Evolutionary conservation across 1,140 invertebrate species (phyloP), one percentile per base, ranked within the genome.

Genomic region (Leptinotarsa undecemlineata): DNA sequence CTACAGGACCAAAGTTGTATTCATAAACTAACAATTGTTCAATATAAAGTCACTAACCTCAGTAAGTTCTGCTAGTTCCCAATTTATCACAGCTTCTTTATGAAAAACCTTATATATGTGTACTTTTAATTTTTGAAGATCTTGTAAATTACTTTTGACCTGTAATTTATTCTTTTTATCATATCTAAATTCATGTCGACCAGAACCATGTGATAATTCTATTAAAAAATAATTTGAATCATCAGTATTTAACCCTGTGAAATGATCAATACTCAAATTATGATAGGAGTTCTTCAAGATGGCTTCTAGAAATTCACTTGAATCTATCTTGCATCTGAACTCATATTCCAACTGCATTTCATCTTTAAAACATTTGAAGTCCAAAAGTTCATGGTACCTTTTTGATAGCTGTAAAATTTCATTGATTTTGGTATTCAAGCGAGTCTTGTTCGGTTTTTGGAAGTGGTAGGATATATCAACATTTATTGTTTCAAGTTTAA

Each of bases 401-500:
- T 57, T 21, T 15, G 19, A 57, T 23, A 71, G 23, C 19, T 62
- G 69, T 20, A 71, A 19, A 61, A 71, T 47, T 21, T 71, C 11
- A 3, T 61, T 48, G 4, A 23, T 26, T n/a, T 17, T 47, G 11
- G n/a, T 21, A 26, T 33, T 15, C 14, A 20, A 15, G n/a, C 1
- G 11, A 15, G 21, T 71, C 23, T 61, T 23, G 13, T 71, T 71
- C 3, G 3, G 17, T 57, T 21, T 71, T 48, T 57, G 51, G 6
- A 71, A 61, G 23, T 71, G 69, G 21, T 71, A 61, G n/a, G 69
- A 71, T 48, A 71, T 61, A 61, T 71, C 23, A 17, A 71, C 21
- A 61, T 71, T n/a, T 19, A 71, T n/a, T 23, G 48, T 60, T 6
- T 71, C 69, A 5, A 71, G 17, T 60, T 62, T 71, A n/a, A 71